phyloP scores from a whole-genome alignment of 2,113 vertebrate genomes.

The Apistogramma diplotaenia region DNA sequence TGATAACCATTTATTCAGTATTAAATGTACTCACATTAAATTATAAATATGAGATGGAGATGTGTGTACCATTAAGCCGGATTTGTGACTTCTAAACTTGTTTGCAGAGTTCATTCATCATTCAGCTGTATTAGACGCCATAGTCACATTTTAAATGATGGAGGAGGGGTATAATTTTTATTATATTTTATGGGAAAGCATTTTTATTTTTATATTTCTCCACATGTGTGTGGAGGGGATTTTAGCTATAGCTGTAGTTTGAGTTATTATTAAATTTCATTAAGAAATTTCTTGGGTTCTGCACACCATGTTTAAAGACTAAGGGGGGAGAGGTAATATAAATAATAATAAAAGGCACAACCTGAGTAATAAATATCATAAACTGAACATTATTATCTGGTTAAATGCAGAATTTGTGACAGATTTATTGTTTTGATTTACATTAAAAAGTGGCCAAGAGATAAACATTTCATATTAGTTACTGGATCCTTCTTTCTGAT shows the following conservation, averaged over 20 bases:
- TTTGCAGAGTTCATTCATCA: not conserved
- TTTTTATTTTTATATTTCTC: not conserved
- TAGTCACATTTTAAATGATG: not conserved
- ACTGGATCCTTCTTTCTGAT: not conserved
- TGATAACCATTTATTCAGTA: not conserved
- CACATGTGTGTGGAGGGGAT: not conserved
- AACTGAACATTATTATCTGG: not conserved
- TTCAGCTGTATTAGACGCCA: not conserved
- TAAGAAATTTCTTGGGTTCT: not conserved
- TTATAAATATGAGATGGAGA: not conserved
- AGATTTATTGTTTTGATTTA: not conserved
- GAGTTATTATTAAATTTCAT: not conserved
- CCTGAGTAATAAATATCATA: not conserved
- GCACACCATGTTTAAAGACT: not conserved
- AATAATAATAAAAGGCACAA: not conserved
- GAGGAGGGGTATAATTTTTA: not conserved
- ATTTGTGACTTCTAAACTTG: not conserved
- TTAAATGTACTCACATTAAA: not conserved
- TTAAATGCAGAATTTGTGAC: not conserved
- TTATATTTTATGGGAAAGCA: not conserved
- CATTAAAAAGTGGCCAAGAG: no score
- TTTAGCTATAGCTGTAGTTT: not conserved
- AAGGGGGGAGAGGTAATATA: not conserved
- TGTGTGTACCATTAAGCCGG: not conserved
- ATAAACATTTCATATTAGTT: no score